Evolutionary conservation across 2,113 vertebrate species (phyloP), one percentile per base, ranked within the genome.

Genomic region (Scomber colias): DNA sequence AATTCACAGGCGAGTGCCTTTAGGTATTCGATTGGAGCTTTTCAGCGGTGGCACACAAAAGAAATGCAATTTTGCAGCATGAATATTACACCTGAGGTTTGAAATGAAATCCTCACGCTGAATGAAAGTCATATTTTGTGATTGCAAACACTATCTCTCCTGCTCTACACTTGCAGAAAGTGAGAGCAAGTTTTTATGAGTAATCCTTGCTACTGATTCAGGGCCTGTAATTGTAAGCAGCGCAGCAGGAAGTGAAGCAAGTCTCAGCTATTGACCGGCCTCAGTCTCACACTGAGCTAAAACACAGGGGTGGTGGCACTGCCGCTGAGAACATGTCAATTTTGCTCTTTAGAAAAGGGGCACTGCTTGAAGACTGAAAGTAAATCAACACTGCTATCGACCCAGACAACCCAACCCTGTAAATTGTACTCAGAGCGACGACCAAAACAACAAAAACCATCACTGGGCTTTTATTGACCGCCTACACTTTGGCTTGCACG

Each of bases 321-420:
- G 83, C 89, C 11, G 87, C 91, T 88, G 89, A 83, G 90, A 90
- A 90, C 87, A 89, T 84, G 91, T 93, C 92, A 90, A 93, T 93
- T 90, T 81, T 92, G 92, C 92, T 94, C 93, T 94, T 93, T 93
- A 90, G 87, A 93, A 92, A 93, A 87, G 84, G 81, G 87, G 68
- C 87, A 81, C 86, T 70, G 85, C 81, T 90, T 74, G 85, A 88
- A 88, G 89, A 92, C 88, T 92, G 91, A 87, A 90, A 90, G 91
- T 88, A 90, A 93, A 94, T 93, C 92, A 93, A 90, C 87, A 49
- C 48, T 3, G 11, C 65, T 84, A 94, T 94, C 89, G 94, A 94
- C 87, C 90, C 64, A 64, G 82, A 86, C 89, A 82, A 82, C 21
- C 87, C 83, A 78, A 75, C 77, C 89, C 88, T 75, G 83, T 87